Evolutionary conservation across 2,888 invertebrate species (phyloP).

Genomic region (Caenorhabditis drosophilae): DNA sequence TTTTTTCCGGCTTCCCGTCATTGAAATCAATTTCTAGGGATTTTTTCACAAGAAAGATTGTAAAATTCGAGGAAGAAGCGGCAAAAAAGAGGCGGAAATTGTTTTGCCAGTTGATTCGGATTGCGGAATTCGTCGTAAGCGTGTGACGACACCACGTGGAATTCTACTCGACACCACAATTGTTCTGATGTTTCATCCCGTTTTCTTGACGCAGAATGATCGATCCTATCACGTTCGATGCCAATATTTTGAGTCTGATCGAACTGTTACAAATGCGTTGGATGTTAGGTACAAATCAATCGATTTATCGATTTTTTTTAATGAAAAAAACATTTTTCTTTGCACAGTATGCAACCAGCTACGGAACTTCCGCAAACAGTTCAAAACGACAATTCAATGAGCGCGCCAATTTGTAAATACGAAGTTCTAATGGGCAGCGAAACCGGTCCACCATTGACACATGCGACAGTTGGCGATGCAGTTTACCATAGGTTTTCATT

Average conservation of each 20-base stretch:
- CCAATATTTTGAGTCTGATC: slow-evolving; percentile 54
- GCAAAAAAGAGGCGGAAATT: slow-evolving; percentile 47
- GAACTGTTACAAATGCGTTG: slow-evolving; percentile 52
- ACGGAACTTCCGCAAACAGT: slow-evolving; percentile 49
- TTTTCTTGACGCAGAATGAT: slow-evolving; percentile 58
- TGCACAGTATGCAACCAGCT: slow-evolving; percentile 50
- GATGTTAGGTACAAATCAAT: slow-evolving; percentile 57
- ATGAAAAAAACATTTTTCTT: background rate
- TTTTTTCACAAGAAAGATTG: slow-evolving; percentile 54
- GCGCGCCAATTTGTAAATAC: slow-evolving; percentile 56
- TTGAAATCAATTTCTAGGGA: slow-evolving; percentile 6
- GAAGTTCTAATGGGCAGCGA: slow-evolving; percentile 53
- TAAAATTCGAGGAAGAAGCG: slow-evolving; percentile 49
- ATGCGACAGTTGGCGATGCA: slow-evolving; percentile 59
- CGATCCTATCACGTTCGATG: slow-evolving; percentile 61
- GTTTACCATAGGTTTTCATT: slow-evolving; percentile 55
- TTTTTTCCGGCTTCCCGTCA: background rate
- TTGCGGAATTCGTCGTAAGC: slow-evolving; percentile 59
- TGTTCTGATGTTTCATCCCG: slow-evolving; percentile 63
- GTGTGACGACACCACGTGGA: slow-evolving; percentile 59
- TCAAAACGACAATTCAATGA: slow-evolving; percentile 24
- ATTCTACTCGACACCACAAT: slow-evolving; percentile 60
- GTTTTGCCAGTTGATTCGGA: slow-evolving; percentile 53
- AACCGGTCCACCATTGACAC: slow-evolving; percentile 46
- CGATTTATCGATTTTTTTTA: slow-evolving; percentile 1